Base-by-base conservation (phyloP, 2,797 vertebrate species). In the Tolypeutes matacus region DNA sequence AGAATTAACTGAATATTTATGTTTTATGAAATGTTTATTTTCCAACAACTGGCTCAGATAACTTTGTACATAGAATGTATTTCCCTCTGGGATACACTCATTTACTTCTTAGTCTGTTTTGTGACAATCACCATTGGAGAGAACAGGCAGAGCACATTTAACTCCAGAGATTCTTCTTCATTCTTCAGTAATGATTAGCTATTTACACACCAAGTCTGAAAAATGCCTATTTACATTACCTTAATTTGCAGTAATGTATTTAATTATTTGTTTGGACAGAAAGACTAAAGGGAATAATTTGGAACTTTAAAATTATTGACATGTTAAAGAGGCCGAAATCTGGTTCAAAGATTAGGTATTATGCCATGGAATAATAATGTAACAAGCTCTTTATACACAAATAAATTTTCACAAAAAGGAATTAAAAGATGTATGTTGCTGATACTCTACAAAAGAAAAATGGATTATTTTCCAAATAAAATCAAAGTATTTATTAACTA, bases 1-100 rank as follows among this genome's bases (percentile, higher is more conserved):
- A 11, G 15, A 91, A 76, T 81, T 86, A 86, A 93, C 39, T 36
- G 29, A 58, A 95, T 58, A 94, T 93, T 77, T 92, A 34, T 92
- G 49, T 69, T 83, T 78, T 31, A 93, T 36, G 75, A 92, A 72
- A 46, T 23, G 31, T 77, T 94, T 81, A n/a, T 86, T 85, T 81
- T 82, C 51, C 69, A 72, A 80, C 29, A 87, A 67, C 10, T 73
- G 31, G 4, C 49, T 86, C 39, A 86, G 34, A 29, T 85, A 86
- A 89, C 46, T 53, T 3, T 70, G 34, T 60, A 27, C 34, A 51
- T 10, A 73, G 62, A 76, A 64, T 70, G 3, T 2, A n/a, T 81
- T 84, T 95, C 46, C 29, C n/a, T 89, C 11, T n/a, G 31, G 67
- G 25, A 93, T n/a, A 17, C 49, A 85, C 8, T 64, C 31, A 36